Percentiles rank a stretch among this genome's conserved stretches.
phyloP scores from a whole-genome alignment of 92 coral and sea anemone species.

The Galaxea fascicularis region DNA sequence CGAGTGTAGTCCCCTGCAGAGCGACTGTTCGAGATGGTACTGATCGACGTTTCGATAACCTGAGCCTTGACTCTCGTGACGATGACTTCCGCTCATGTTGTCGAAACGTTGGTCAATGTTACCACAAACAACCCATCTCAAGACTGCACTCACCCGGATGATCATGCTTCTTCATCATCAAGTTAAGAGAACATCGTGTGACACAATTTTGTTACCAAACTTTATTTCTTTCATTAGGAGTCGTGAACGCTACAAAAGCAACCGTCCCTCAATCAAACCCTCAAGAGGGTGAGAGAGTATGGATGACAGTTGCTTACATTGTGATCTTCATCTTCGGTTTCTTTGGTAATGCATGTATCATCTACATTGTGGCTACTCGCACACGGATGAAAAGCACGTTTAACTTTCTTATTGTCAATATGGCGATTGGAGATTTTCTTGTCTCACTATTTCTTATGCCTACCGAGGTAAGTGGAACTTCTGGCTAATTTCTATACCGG shows the following conservation, averaged over 20 bases:
- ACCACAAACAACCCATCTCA: too few species aligned
- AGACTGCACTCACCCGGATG: too few species aligned
- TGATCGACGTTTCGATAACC: too few species aligned
- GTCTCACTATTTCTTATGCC: conserved; percentile 87
- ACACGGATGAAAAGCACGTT: conserved; percentile 83
- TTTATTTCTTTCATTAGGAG: not conserved
- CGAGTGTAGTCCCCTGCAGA: too few species aligned
- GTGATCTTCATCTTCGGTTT: conserved; percentile 69
- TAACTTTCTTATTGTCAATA: conserved; percentile 84
- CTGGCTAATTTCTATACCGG: too few species aligned
- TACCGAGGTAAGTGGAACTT: conserved; percentile 54
- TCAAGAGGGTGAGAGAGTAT: conserved; percentile 8
- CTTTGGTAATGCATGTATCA: conserved; percentile 78
- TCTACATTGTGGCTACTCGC: conserved; percentile 82
- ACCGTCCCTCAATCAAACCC: not conserved
- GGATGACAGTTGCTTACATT: conserved; percentile 81
- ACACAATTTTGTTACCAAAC: not conserved
- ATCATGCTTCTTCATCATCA: too few species aligned
- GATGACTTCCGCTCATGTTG: too few species aligned
- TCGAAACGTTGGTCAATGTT: too few species aligned
- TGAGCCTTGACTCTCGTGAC: too few species aligned
- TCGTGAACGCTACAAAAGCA: conserved; percentile 17
- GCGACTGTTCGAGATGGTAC: too few species aligned
- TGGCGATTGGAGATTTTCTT: conserved; percentile 89
- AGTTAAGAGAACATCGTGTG: not conserved